phyloP scores from a whole-genome alignment of 2,113 vertebrate species.

The Isichthys henryi region DNA sequence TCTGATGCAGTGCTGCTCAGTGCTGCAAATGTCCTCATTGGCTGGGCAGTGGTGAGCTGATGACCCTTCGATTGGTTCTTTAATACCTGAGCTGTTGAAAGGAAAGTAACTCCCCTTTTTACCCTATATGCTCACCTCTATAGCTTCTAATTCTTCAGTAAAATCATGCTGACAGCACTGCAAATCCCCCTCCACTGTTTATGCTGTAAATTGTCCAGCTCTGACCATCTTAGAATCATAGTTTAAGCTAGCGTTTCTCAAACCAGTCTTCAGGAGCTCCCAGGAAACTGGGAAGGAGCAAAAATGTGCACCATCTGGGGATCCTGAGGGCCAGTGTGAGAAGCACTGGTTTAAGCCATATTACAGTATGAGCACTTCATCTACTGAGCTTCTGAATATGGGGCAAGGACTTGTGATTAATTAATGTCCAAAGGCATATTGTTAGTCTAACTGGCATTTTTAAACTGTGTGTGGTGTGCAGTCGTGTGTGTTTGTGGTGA shows the following conservation, averaged over 20 bases:
- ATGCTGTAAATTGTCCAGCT: no score
- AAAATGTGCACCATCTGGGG: no score
- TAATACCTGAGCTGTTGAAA: no score
- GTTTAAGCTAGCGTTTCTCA: no score
- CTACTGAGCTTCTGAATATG: background rate
- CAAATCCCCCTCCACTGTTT: no score
- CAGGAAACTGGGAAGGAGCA: no score
- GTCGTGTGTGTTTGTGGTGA: background rate
- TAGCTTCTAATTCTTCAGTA: no score
- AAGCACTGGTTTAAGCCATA: background rate
- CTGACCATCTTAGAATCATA: no score
- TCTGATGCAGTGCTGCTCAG: background rate
- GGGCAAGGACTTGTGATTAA: background rate
- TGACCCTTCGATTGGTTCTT: constrained; percentile 6
- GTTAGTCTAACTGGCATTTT: background rate
- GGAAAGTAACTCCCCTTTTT: constrained; percentile 29
- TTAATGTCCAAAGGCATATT: background rate
- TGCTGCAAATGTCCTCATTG: constrained; percentile 40
- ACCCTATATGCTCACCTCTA: no score
- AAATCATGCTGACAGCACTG: no score
- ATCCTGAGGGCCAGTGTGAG: no score
- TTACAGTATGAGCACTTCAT: background rate
- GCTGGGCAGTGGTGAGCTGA: background rate
- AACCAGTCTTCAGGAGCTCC: no score
- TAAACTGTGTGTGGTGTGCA: background rate